Base-by-base conservation (phyloP, 35 echinoderm and acorn worm genomes). In the Heliocidaris erythrogramma region DNA sequence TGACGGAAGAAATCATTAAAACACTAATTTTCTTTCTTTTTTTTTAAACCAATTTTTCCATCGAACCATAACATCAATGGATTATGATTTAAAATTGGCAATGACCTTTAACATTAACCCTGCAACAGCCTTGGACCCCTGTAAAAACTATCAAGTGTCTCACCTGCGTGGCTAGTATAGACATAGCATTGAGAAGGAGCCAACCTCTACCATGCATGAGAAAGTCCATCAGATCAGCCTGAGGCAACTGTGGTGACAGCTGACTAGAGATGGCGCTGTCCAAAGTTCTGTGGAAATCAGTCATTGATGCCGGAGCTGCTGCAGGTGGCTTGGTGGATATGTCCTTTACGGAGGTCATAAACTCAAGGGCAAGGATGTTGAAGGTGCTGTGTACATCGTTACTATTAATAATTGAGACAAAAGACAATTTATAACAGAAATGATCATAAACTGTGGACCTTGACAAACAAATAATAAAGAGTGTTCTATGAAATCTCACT, bases 301-400 rank as follows among this genome's bases (percentile, higher is more conserved):
- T 49, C n/a, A 50, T 94, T 12, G 88, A 30, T 88, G 30, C 94
- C 53, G 53, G 5, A 18, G 18, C 18, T 93, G 85, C 90, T 60
- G 14, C 86, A 84, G 31, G 86, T 91, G 49, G 91, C 31, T 65
- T 48, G 48, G 94, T 96, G 49, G 49, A 95, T 87, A 89, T 88
- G 18, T 86, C 96, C 85, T 99, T 96, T 9, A 99, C 94, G 92
- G 97, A 96, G 86, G 90, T 90, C 98, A 99, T 97, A 24, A 99
- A 96, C 61, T 99, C 94, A 8, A 96, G 85, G 10, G 95, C 95
- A 35, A 99, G 91, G 31, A 97, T 96, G 47, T 97, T 99, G 93
- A 97, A 99, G 59, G 95, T 93, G 93, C 96, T 99, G 96, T 96
- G 95, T n/a, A 97, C 97, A 52, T 99, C 98, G 95, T 95, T 95